Base-by-base conservation (phyloP, 2,888 invertebrate species). In the Latrodectus elegans region DNA sequence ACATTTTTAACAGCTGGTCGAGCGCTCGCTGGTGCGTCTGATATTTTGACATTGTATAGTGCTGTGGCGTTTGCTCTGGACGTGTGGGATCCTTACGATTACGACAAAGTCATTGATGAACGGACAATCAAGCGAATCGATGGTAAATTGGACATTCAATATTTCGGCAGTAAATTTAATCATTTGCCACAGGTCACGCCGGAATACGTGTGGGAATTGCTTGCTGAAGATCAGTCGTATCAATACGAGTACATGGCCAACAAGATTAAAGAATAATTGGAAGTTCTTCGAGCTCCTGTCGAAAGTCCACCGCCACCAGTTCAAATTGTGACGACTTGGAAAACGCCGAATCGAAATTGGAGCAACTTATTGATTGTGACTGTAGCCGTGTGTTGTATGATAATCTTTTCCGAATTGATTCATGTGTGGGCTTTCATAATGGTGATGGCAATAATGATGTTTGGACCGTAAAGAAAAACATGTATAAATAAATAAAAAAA, bases 41-140 rank as follows among this genome's bases (percentile, higher is more conserved):
- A 0, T 15, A 14, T 22, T 55, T 74, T 74, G 10, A 60, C 26
- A 8, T 1, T 74, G 0, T 60, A 60, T 26, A 14, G 60, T 14
- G 26, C 60, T 22, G 17, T 74, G 8, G 22, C 55, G 1, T 12
- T 74, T 8, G 9, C 60, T 22, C 3, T 74, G 0, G 74, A 74
- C 14, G 26, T 74, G 26, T 60, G 53, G 17, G 74, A 74, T 22
- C 74, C 74, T 10, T 74, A 53, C 53, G 26, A 74, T n/a, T 74
- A 53, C 22, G 53, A 74, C 60, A 15, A 10, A 22, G 60, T 74
- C 4, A 14, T 74, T 3, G 15, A 55, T 26, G 53, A 55, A 55
- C 1, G 8, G 8, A 60, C 26, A 26, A 55, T 74, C 17, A 0
- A 55, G 11, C 3, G 4, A 14, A 60, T 74, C 17, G 60, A 74